These are phyloP conservation scores for Botia almorhae DNA, from an alignment of 2,797 vertebrate genomes.

Conservation along the genomic window DNA sequence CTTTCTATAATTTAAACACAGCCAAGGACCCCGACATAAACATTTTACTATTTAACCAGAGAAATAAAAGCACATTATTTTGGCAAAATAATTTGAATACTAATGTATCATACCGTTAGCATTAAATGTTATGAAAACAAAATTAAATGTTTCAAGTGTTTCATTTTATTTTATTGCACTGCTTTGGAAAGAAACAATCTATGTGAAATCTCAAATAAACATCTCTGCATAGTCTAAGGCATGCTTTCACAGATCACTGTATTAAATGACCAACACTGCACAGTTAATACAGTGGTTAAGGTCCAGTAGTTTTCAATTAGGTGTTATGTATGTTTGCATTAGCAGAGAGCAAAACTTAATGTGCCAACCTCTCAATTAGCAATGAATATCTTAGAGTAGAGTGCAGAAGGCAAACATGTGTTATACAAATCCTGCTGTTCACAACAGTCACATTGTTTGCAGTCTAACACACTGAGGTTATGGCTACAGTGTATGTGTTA, in stretches of 20 bases:
- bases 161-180: slow-evolving; percentile 17
- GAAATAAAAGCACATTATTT: slow-evolving; percentile 1
- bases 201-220: slow-evolving; percentile 42
- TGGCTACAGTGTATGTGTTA: background rate
- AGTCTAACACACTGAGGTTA: slow-evolving; percentile 48
- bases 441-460: slow-evolving; percentile 41
- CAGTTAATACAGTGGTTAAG: slow-evolving; percentile 51
- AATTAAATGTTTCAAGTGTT: background rate
- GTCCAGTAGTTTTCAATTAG: slow-evolving; percentile 55
- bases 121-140: too few relatives aligned
- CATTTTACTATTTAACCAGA: background rate
- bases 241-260: slow-evolving; percentile 40
- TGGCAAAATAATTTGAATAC: background rate
- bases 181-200: slow-evolving; percentile 4
- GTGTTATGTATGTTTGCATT: slow-evolving; percentile 46
- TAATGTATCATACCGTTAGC: too few relatives aligned
- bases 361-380: slow-evolving; percentile 36
- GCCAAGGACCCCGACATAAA: background rate
- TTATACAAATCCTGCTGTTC: slow-evolving; percentile 20
- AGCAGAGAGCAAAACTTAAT: slow-evolving; percentile 35
- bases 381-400: slow-evolving; percentile 20
- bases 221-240: slow-evolving; percentile 40
- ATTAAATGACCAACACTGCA: slow-evolving; percentile 49
- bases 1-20: slow-evolving; percentile 13
- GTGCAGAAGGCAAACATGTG: background rate